Conservation (phyloP, 2,888 invertebrate genomes). For the Clostera curtula region DNA sequence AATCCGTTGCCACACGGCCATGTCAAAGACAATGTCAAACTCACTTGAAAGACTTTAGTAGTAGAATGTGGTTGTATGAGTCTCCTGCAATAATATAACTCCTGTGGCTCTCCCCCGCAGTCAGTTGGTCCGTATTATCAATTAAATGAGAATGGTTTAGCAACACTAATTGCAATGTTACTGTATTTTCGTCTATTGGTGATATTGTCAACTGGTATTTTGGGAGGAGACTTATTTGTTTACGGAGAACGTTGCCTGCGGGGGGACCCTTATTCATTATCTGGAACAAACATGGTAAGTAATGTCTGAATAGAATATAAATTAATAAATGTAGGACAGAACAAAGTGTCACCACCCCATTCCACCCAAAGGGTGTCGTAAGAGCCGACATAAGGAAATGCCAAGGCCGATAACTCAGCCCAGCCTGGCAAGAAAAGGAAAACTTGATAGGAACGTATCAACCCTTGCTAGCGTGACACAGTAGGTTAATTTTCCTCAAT, state of each 20-base stretch:
- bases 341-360: too few species aligned
- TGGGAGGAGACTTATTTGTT: slow-evolving; percentile 77
- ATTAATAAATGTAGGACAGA: too few species aligned
- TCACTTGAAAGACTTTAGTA: slow-evolving; percentile 74
- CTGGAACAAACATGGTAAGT: too few species aligned
- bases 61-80: slow-evolving; percentile 75
- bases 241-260: slow-evolving; percentile 79
- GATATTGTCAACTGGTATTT: slow-evolving; percentile 70
- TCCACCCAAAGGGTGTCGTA: too few species aligned
- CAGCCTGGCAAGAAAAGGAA: too few species aligned
- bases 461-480: too few species aligned
- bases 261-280: slow-evolving; percentile 84
- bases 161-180: slow-evolving; percentile 45
- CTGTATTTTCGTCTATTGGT: slow-evolving; percentile 39
- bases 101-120: slow-evolving; percentile 68
- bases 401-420: too few species aligned
- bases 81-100: slow-evolving; percentile 79
- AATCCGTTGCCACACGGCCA: too few species aligned
- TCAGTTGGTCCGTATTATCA: slow-evolving; percentile 52
- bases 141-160: slow-evolving; percentile 59
- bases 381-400: too few species aligned
- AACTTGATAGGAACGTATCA: too few species aligned
- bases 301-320: too few species aligned
- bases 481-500: too few species aligned
- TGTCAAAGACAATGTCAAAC: slow-evolving; percentile 17